phyloP scores from a whole-genome alignment of 2,113 vertebrate species.

The Onychostoma macrolepis region DNA sequence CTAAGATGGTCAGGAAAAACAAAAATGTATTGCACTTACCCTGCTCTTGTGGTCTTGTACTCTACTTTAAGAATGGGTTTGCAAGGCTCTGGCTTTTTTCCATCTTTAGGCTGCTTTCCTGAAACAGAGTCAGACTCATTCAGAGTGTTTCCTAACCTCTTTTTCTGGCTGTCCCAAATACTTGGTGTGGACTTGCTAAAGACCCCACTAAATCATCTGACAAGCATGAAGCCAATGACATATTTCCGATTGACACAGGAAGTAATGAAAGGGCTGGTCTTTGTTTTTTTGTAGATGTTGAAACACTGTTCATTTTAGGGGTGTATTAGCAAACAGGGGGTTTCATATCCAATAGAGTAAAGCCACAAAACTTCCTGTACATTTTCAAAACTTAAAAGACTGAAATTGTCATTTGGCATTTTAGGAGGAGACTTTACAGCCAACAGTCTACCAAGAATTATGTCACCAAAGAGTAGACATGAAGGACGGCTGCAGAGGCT shows the following conservation, averaged over 20 bases:
- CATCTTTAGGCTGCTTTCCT: slow-evolving; percentile 99
- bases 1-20: background rate
- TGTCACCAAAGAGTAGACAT: background rate
- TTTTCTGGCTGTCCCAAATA: slow-evolving; percentile 11
- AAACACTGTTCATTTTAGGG: background rate
- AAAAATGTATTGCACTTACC: slow-evolving; percentile 75
- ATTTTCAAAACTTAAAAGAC: background rate
- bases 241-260: background rate
- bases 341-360: background rate
- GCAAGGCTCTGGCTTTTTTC: slow-evolving; percentile 98
- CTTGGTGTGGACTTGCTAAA: background rate
- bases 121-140: slow-evolving; percentile 75
- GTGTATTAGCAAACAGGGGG: background rate
- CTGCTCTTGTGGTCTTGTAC: slow-evolving; percentile 94
- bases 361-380: background rate
- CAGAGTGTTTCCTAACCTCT: slow-evolving; percentile 54
- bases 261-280: background rate
- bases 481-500: background rate
- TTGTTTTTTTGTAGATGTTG: background rate
- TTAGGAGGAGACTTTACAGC: background rate
- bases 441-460: background rate
- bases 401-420: background rate
- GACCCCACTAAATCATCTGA: background rate
- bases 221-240: background rate
- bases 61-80: slow-evolving; percentile 99